Conservation (phyloP, 2,113 vertebrate genomes). For the Crotophaga sulcirostris region DNA sequence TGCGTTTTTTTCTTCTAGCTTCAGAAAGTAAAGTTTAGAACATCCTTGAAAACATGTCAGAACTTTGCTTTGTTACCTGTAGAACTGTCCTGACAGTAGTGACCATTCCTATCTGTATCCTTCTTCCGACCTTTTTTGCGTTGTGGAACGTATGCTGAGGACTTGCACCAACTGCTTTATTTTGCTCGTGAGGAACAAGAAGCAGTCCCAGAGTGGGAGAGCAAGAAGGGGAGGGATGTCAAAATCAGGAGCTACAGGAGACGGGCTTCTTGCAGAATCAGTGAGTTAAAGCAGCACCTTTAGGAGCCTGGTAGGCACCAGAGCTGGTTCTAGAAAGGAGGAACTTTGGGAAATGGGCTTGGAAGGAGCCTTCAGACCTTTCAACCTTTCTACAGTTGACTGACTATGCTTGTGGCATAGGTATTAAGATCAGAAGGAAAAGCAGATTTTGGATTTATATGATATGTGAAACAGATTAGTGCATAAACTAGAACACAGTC, state of each 20-base stretch:
- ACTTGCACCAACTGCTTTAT: background rate
- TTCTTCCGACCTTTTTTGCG: background rate
- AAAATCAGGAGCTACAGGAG: background rate
- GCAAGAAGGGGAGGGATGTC: no score
- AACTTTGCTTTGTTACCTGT: background rate
- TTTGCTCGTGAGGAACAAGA: background rate
- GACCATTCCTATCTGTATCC: background rate
- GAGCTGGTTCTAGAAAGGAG: background rate
- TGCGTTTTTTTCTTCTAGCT: background rate
- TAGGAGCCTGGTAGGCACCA: background rate
- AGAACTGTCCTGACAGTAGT: no score
- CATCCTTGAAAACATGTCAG: background rate
- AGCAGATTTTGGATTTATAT: background rate
- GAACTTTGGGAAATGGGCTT: background rate
- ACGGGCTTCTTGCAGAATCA: background rate
- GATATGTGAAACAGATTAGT: background rate
- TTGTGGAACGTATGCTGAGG: background rate
- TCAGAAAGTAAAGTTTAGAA: background rate
- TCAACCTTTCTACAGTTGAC: background rate
- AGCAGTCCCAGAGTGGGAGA: background rate
- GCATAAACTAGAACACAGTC: background rate
- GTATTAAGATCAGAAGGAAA: background rate
- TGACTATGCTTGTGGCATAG: background rate
- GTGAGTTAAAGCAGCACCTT: background rate
- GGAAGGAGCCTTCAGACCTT: background rate